Conservation (phyloP, 37 sponge, comb jelly and placozoan genomes). For the Chondrosia reniformis region DNA sequence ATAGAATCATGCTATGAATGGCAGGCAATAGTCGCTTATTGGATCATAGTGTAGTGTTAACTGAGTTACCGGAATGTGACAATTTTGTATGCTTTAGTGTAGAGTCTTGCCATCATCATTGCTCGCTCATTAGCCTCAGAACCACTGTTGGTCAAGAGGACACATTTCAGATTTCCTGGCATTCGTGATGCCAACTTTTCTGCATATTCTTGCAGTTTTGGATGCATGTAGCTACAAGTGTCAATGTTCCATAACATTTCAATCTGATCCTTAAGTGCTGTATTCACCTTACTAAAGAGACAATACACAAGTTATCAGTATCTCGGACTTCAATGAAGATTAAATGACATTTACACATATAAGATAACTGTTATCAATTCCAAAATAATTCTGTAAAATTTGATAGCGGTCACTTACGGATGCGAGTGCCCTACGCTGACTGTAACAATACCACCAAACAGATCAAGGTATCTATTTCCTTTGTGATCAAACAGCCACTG, state of each 20-base stretch:
- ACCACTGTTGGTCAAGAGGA: slow-evolving; percentile 93
- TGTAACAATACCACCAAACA: slow-evolving; percentile 89
- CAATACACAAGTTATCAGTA: neutral
- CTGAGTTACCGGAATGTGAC: slow-evolving; percentile 66
- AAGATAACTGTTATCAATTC: too few relatives aligned
- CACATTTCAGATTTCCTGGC: slow-evolving; percentile 74
- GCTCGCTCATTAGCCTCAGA: slow-evolving; percentile 96
- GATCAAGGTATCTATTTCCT: slow-evolving; percentile 84
- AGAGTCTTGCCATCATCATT: slow-evolving; percentile 79
- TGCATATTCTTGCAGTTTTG: slow-evolving; percentile 70
- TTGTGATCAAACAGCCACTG: slow-evolving; percentile 90
- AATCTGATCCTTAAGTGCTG: slow-evolving; percentile 51
- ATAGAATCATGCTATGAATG: too few relatives aligned
- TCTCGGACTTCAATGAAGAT: too few relatives aligned
- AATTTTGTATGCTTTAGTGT: slow-evolving; percentile 87
- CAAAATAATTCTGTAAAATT: too few relatives aligned
- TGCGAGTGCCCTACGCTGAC: slow-evolving; percentile 95
- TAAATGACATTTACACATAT: too few relatives aligned
- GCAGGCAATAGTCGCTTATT: too few relatives aligned
- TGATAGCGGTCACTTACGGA: slow-evolving; percentile 55
- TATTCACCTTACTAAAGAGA: slow-evolving; percentile 51
- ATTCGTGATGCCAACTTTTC: slow-evolving; percentile 76
- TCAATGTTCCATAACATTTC: slow-evolving; percentile 82
- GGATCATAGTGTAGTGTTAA: too few relatives aligned
- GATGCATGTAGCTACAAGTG: slow-evolving; percentile 86